Conservation (phyloP, 2,888 invertebrate species). For the Cephalotes varians region DNA sequence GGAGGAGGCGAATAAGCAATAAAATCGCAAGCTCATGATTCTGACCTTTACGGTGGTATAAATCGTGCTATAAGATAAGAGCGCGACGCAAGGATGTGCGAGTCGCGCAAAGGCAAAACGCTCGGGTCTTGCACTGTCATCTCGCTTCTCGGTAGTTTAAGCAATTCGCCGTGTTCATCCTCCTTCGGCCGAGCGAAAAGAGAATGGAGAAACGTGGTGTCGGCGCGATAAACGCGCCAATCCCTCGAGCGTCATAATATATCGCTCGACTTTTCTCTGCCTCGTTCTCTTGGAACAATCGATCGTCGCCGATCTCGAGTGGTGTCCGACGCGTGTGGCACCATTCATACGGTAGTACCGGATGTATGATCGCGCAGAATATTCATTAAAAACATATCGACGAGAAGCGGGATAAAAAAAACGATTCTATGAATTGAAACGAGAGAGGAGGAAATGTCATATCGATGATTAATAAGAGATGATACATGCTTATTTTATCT, state of each 20-base stretch:
- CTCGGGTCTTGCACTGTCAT: conserved; percentile 36
- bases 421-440: neutral
- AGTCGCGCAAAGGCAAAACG: conserved; percentile 9
- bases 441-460: neutral
- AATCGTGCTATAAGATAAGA: conserved; percentile 40
- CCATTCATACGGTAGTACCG: conserved; percentile 18
- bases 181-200: conserved; percentile 35
- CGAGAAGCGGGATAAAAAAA: neutral
- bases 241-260: conserved; percentile 48
- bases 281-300: conserved; percentile 15
- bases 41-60: conserved; percentile 42
- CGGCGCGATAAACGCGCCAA: conserved; percentile 52
- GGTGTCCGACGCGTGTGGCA: conserved; percentile 30
- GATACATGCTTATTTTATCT: neutral
- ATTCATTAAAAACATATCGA: neutral
- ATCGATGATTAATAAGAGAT: neutral
- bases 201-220: conserved; percentile 50
- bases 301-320: conserved; percentile 50
- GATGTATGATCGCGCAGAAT: neutral
- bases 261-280: conserved; percentile 26
- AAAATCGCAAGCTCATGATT: conserved; percentile 49
- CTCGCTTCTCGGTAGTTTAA: conserved; percentile 43
- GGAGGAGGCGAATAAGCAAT: conserved; percentile 15
- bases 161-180: conserved; percentile 50
- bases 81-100: conserved; percentile 2